phyloP scores from a whole-genome alignment of 2,888 invertebrate species.

The Conops quadrifasciatus region DNA sequence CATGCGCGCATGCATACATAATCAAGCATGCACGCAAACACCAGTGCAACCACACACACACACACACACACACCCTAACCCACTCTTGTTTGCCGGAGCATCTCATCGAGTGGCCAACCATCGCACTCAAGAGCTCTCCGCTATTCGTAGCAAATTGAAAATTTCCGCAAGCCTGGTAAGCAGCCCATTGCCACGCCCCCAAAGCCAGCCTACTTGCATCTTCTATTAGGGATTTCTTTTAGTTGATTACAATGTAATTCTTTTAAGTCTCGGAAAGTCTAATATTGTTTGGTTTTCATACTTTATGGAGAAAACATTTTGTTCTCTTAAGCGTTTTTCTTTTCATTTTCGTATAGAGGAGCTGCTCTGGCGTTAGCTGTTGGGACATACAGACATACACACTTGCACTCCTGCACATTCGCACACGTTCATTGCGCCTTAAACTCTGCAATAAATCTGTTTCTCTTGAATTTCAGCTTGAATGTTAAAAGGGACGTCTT shows the following conservation, averaged over 20 bases:
- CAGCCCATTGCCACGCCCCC: neutral
- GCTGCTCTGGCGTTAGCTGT: too few species aligned
- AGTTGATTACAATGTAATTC: constrained; percentile 26
- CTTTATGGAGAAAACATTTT: neutral
- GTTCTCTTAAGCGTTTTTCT: neutral
- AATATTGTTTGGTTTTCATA: constrained; percentile 26
- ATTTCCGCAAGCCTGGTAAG: constrained; percentile 2
- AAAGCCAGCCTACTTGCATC: neutral
- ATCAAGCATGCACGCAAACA: neutral
- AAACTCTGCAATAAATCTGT: too few species aligned
- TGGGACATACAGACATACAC: too few species aligned
- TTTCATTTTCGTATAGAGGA: neutral
- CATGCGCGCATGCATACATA: neutral
- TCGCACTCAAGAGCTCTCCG: neutral
- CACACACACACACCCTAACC: constrained; percentile 16
- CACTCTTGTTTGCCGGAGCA: too few species aligned
- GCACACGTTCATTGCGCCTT: too few species aligned
- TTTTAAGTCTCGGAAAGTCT: constrained; percentile 14
- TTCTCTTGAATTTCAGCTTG: too few species aligned
- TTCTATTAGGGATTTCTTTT: neutral
- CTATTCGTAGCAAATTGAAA: constrained; percentile 22
- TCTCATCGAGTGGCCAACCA: neutral
- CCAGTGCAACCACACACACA: neutral
- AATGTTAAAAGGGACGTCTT: too few species aligned
- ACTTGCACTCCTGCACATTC: too few species aligned